Percentiles rank a stretch among this genome's conserved stretches.
Evolutionary conservation across 1,140 invertebrate genomes (phyloP).

Genomic region (Scaptodrosophila lebanonensis): DNA sequence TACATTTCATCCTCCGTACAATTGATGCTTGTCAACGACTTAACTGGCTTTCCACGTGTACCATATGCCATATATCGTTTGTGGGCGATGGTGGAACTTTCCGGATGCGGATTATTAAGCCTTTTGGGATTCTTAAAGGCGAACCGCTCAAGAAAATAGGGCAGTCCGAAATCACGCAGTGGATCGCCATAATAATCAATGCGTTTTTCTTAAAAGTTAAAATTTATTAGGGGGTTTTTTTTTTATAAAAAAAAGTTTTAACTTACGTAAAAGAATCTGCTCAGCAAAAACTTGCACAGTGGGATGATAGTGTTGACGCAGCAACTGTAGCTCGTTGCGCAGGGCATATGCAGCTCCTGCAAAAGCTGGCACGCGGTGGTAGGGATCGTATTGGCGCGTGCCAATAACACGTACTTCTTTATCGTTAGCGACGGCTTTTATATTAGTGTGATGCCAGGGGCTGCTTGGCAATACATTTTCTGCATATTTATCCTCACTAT

Average conservation of each 20-base stretch:
- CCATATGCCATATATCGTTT: constrained; percentile 61
- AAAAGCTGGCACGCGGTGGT: constrained; percentile 89
- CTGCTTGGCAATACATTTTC: constrained; percentile 2
- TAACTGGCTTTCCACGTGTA: constrained; percentile 59
- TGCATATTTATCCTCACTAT: constrained; percentile 14
- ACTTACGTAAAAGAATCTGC: constrained; percentile 85
- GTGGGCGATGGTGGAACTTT: constrained; percentile 38
- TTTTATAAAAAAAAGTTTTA: not conserved
- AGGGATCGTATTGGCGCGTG: constrained; percentile 82
- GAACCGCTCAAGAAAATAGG: constrained; percentile 95
- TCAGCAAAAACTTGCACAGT: constrained; percentile 92
- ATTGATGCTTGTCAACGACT: constrained; percentile 53
- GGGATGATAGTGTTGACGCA: constrained; percentile 92
- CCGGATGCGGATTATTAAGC: constrained; percentile 76
- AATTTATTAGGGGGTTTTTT: not conserved
- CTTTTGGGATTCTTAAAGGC: constrained; percentile 98
- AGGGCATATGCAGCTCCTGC: constrained; percentile 84
- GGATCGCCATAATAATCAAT: constrained; percentile 95
- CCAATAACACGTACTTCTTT: constrained; percentile 56
- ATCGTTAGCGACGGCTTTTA: constrained; percentile 9
- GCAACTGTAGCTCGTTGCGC: constrained; percentile 84
- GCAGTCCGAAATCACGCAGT: constrained; percentile 91
- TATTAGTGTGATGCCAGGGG: constrained; percentile 64
- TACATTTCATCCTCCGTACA: constrained; percentile 76
- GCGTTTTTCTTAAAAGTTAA: constrained; percentile 79